These are phyloP conservation scores for Gymnarchus niloticus DNA, from an alignment of 2,113 vertebrate genomes.

Conservation along the genomic window DNA sequence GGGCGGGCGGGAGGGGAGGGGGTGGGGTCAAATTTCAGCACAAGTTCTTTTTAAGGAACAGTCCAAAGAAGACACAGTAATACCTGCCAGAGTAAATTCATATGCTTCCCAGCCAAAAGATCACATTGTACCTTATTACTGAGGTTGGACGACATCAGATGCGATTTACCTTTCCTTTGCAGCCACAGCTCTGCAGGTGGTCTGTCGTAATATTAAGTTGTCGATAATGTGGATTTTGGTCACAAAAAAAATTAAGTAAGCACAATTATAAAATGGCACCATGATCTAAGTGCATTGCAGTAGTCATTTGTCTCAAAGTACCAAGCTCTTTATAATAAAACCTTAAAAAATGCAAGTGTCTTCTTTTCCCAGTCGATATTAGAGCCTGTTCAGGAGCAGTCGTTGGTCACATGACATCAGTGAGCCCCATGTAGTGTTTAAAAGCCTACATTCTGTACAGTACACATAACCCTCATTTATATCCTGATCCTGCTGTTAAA, in stretches of 20 bases:
- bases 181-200: slow-evolving; percentile 6
- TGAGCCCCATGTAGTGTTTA: neutral
- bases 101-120: neutral
- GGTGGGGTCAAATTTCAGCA: neutral
- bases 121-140: neutral
- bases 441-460: neutral
- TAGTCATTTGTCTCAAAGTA: slow-evolving; percentile 41
- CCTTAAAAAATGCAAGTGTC: slow-evolving; percentile 27
- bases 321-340: slow-evolving; percentile 62
- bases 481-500: neutral
- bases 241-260: neutral
- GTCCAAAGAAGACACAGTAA: neutral
- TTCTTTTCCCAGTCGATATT: slow-evolving; percentile 14
- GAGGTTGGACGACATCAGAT: neutral
- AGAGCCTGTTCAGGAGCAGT: neutral
- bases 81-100: neutral
- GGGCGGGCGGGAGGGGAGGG: neutral
- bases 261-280: slow-evolving; percentile 34
- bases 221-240: neutral
- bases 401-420: neutral
- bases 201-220: neutral
- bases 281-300: slow-evolving; percentile 46
- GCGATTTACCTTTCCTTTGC: slow-evolving; percentile 18
- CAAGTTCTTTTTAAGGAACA: neutral
- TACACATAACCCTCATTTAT: neutral